Base-by-base conservation (phyloP, 2,113 vertebrate species). In the Recurvirostra avosetta region DNA sequence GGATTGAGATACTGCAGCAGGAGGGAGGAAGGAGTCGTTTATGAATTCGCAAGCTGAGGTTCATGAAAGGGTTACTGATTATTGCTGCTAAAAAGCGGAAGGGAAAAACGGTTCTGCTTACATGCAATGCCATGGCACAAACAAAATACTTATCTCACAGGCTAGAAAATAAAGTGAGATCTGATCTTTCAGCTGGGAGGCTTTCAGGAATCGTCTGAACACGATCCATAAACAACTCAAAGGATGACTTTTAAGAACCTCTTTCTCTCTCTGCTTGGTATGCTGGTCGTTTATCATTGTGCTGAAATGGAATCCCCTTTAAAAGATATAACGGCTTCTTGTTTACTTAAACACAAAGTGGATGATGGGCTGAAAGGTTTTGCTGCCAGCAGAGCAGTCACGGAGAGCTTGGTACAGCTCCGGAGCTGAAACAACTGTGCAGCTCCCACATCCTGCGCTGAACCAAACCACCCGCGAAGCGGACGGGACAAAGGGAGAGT, bases 241-340 rank as follows among this genome's bases (percentile, higher is more conserved):
- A 84, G 95, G 92, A 71, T 89, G 94, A 92, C 77, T 95, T 76
- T 89, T 55, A 89, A 96, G 94, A 91, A 77, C 77, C 89, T 88
- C 87, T 94, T 93, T 95, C 90, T 79, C 94, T 78, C 95, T 71
- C 41, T 82, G 90, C 74, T 67, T 97, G 96, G 96, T 92, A 98
- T 91, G 96, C 95, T 88, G 94, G 65, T 97, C 94, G 2, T 98
- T 96, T 86, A 95, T 98, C 96, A 97, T 95, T 56, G 58, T 94
- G 95, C 86, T 95, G 95, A 93, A 95, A 92, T 97, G 92, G 94
- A 97, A 97, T 96, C 92, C 88, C 95, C 94, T 95, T 75, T 38
- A 76, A 81, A 92, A 97, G 94, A 96, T 89, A 45, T 52, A 91
- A 88, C 76, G 17, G 88, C 56, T 85, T 19, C 87, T 70, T 97